Evolutionary conservation across 2,113 vertebrate genomes (phyloP).

Genomic region (Megalops atlanticus): DNA sequence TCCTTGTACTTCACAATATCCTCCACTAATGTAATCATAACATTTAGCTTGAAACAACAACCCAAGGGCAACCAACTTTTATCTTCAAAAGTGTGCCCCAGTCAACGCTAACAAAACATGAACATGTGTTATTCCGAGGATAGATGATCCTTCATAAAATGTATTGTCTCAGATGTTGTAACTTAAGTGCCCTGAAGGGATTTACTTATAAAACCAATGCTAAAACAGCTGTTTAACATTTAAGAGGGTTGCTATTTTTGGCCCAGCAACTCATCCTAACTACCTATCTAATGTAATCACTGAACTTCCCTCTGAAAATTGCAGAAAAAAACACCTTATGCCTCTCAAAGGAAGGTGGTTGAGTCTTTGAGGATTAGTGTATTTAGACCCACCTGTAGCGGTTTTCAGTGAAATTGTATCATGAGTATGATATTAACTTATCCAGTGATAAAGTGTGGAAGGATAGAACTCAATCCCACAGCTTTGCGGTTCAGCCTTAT

Average conservation of each 20-base stretch:
- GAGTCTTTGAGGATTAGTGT: not conserved
- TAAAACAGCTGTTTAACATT: slow-evolving; percentile 60
- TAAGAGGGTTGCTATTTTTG: slow-evolving; percentile 45
- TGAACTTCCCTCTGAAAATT: slow-evolving; percentile 23
- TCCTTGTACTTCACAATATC: not conserved
- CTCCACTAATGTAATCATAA: slow-evolving; percentile 16
- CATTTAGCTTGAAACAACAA: slow-evolving; percentile 19
- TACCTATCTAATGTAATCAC: slow-evolving; percentile 41
- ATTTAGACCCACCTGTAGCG: not conserved
- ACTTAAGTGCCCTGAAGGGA: slow-evolving; percentile 53
- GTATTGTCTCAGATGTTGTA: slow-evolving; percentile 44
- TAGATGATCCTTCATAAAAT: slow-evolving; percentile 34
- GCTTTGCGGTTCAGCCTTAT: not conserved
- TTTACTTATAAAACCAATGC: slow-evolving; percentile 45
- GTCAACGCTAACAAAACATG: slow-evolving; percentile 30
- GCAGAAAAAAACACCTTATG: slow-evolving; percentile 41
- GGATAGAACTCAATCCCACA: not conserved
- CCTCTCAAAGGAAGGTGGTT: slow-evolving; percentile 30
- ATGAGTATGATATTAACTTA: not conserved
- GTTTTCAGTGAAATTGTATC: not conserved
- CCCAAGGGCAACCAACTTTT: slow-evolving; percentile 39
- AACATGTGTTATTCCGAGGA: slow-evolving; percentile 27
- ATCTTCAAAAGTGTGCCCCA: slow-evolving; percentile 31
- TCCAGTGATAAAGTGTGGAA: not conserved
- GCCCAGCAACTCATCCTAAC: slow-evolving; percentile 39